Evolutionary conservation across 2,888 invertebrate species (phyloP).

Genomic region (Scaptomyza flava): DNA sequence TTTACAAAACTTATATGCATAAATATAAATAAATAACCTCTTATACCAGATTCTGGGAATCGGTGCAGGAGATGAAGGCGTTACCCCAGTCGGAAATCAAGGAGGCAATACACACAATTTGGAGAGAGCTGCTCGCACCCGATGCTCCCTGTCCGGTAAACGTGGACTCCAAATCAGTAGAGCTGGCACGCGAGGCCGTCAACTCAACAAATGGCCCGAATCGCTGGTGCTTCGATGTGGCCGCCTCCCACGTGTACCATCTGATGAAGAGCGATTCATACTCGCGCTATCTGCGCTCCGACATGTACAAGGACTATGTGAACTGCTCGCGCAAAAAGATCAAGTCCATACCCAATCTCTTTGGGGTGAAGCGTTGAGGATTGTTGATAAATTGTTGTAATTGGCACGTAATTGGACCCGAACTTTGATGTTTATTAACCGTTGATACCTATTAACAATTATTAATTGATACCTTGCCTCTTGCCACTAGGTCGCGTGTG

Average conservation of each 20-base stretch:
- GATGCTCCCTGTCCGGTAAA: constrained; percentile 99
- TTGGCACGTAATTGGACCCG: constrained; percentile 10
- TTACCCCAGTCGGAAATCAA: constrained; percentile 94
- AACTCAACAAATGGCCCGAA: constrained; percentile 88
- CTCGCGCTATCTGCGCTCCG: constrained; percentile 97
- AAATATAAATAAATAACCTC: too few relatives aligned
- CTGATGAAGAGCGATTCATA: constrained; percentile 99
- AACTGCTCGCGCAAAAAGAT: constrained; percentile 99
- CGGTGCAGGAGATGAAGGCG: constrained; percentile 95
- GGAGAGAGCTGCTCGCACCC: constrained; percentile 96
- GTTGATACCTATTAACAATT: constrained; percentile 48
- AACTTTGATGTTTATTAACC: constrained; percentile 34
- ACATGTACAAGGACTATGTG: constrained; percentile 98
- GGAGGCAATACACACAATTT: constrained; percentile 92
- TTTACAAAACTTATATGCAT: neutral
- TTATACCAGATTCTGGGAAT: constrained; percentile 94
- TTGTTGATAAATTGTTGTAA: constrained; percentile 42
- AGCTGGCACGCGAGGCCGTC: constrained; percentile 92
- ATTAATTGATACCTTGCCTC: constrained; percentile 34
- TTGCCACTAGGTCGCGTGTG: constrained; percentile 62
- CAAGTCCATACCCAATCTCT: constrained; percentile 85
- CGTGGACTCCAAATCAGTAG: constrained; percentile 96
- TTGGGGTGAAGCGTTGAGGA: constrained; percentile 84
- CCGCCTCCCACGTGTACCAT: constrained; percentile 99
- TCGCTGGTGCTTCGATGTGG: constrained; percentile 98